These are phyloP conservation scores for Zaprionus taronus DNA, from an alignment of 1,140 invertebrate species.

Conservation along the genomic window DNA sequence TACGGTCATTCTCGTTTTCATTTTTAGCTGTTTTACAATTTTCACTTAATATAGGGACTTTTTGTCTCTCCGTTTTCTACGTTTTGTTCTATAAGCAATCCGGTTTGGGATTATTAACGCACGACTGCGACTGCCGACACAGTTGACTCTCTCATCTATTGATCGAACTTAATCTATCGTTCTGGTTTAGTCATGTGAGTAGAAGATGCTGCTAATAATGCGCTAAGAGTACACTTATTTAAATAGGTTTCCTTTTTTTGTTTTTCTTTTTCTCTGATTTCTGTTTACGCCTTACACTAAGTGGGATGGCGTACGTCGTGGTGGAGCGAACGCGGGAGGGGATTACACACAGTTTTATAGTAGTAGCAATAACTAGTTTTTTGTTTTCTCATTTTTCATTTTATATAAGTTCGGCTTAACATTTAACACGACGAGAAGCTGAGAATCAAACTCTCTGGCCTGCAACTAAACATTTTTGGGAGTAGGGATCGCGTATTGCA, in stretches of 20 bases:
- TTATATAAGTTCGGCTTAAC: constrained; percentile 64
- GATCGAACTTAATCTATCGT: constrained; percentile 33
- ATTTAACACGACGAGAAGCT: constrained; percentile 77
- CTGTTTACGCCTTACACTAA: constrained; percentile 56
- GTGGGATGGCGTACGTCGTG: constrained; percentile 40
- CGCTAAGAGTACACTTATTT: constrained; percentile 78
- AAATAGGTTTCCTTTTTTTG: constrained; percentile 57
- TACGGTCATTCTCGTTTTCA: constrained; percentile 69
- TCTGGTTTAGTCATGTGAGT: constrained; percentile 73
- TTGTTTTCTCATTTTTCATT: constrained; percentile 49
- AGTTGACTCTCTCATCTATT: constrained; percentile 26
- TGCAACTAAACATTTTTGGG: constrained; percentile 41
- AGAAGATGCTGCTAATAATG: constrained; percentile 80
- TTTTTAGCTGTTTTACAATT: constrained; percentile 69
- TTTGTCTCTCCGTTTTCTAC: constrained; percentile 65
- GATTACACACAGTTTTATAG: constrained; percentile 55
- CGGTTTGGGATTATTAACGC: constrained; percentile 55
- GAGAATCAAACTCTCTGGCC: constrained; percentile 59
- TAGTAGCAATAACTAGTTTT: constrained; percentile 77
- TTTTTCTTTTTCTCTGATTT: constrained; percentile 29
- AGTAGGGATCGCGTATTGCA: constrained; percentile 4
- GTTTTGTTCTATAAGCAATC: constrained; percentile 75
- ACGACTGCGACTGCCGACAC: constrained; percentile 30
- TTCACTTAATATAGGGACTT: constrained; percentile 73
- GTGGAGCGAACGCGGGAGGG: constrained; percentile 43